Evolutionary conservation across 1,140 invertebrate genomes (phyloP), one percentile per base, ranked within the genome.

Genomic region (Saccostrea cuccullata): DNA sequence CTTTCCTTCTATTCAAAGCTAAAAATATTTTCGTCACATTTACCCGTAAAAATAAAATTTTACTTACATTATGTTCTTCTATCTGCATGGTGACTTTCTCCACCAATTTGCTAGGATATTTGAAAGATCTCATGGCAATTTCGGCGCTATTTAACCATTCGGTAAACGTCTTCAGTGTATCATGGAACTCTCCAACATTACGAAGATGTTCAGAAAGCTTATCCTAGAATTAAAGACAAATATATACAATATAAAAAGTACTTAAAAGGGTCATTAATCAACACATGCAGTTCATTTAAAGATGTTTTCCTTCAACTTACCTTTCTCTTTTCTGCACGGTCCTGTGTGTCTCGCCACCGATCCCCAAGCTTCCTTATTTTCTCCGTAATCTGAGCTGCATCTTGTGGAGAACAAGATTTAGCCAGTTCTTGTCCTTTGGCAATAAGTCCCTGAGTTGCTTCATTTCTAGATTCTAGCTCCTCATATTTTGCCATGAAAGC

Each of bases 121-220:
- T 96, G 86, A 94, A 94, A 86, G 97, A 97, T 0, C 97, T 96
- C 5, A 99, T 95, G 12, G 97, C 97, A 94, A 99, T 98, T 94
- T 99, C 98, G 0, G 98, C 98, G 92, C 97, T 97, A 2, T 98
- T 99, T 9, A 99, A 95, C 98, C 98, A 99, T 94, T 99, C 98
- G 15, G 99, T 98, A 94, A 99, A 99, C 0, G 97, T 96, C 94
- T 96, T 95, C 2, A 99, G 95, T 0, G 98, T 97, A 91, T 98
- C 98, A 94, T 99, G 98, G 97, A 99, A 99, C 92, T 99, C 98
- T 0, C 97, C 98, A 0, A 99, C 99, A 95, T 99, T 98, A 92
- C 98, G 98, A 26, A 99, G 95, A 4, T 99, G 99, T 92, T 99
- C 99, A 95, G 99, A 98, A 36, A 99, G 95, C 95, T 99, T 99